Base-by-base conservation (phyloP, 1,140 invertebrate species). In the Acromyrmex echinatior region DNA sequence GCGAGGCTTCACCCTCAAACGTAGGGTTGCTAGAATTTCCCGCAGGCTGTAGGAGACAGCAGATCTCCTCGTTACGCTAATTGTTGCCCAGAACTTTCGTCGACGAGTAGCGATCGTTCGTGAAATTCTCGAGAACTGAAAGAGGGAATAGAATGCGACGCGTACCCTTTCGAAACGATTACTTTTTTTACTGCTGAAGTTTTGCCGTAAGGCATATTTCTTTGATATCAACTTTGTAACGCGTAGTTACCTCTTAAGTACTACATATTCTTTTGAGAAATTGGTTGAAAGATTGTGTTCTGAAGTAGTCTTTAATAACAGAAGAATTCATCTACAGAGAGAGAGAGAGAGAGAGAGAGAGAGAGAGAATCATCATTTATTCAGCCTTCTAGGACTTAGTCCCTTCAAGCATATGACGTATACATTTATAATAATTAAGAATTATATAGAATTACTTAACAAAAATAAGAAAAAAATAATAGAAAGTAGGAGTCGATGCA, bases 1-100 rank as follows among this genome's bases (percentile, higher is more conserved):
- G 81, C 79, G 76, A 92, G 87, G 87, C 86, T 90, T 90, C 87
- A 80, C 87, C 91, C 91, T 85, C 80, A 87, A 87, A 73, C 62
- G 51, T 87, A 91, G 92, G 90, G 90, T 92, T 88, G 86, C 79
- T 88, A 80, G 82, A 82, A 73, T 87, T 63, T 87, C 66, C 28
- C 18, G 56, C 31, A 58, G 70, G 86, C 7, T 35, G n/a, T 60
- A n/a, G n/a, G 73, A 70, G 91, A 90, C 74, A 65, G 74, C 76
- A 45, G 86, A 71, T 80, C 74, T 81, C 78, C 86, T 87, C 80
- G 81, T 92, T 94, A 93, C 91, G 92, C 92, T 93, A 94, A 94
- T 94, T 94, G 93, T 93, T 92, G 86, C 84, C 56, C 86, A 73
- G 62, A 78, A 77, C 77, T 80, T 82, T 45, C 25, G n/a, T 35